phyloP scores from a whole-genome alignment of 2,888 invertebrate genomes.

The Acronicta leporina region DNA sequence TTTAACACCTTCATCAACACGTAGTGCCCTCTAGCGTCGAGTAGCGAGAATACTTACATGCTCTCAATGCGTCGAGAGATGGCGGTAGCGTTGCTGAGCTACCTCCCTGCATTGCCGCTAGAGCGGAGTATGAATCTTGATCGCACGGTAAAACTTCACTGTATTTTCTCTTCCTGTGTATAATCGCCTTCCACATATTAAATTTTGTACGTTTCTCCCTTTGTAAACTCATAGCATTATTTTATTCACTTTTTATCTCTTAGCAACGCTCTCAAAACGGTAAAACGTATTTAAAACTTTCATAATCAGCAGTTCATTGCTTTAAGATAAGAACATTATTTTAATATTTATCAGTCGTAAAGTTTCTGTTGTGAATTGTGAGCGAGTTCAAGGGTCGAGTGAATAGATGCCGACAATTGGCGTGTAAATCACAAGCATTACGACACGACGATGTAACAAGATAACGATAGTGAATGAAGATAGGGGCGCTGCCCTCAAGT shows the following conservation, averaged over 20 bases:
- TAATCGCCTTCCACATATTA: conserved; percentile 86
- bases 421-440: conserved; percentile 74
- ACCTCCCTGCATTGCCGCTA: conserved; percentile 85
- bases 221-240: conserved; percentile 81
- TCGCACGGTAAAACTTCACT: conserved; percentile 81
- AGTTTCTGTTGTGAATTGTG: conserved; percentile 56
- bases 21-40: conserved; percentile 74
- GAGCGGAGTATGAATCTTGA: conserved; percentile 82
- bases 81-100: conserved; percentile 85
- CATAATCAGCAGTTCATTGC: conserved; percentile 28
- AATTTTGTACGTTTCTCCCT: conserved; percentile 78
- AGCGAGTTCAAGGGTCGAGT: conserved; percentile 56
- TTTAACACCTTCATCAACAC: background rate
- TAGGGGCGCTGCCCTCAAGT: conserved; percentile 78
- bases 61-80: conserved; percentile 85
- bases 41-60: conserved; percentile 84
- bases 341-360: conserved; percentile 37
- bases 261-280: conserved; percentile 17
- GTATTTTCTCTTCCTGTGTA: conserved; percentile 84
- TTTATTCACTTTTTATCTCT: conserved; percentile 49
- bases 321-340: conserved; percentile 12
- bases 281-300: conserved; percentile 6
- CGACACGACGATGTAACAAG: conserved; percentile 67
- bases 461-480: conserved; percentile 76
- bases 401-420: conserved; percentile 72